A percentile compares a stretch with the other conserved stretches of the same genome.
phyloP scores from a whole-genome alignment of 2,113 vertebrate species.

The Ictalurus furcatus region DNA sequence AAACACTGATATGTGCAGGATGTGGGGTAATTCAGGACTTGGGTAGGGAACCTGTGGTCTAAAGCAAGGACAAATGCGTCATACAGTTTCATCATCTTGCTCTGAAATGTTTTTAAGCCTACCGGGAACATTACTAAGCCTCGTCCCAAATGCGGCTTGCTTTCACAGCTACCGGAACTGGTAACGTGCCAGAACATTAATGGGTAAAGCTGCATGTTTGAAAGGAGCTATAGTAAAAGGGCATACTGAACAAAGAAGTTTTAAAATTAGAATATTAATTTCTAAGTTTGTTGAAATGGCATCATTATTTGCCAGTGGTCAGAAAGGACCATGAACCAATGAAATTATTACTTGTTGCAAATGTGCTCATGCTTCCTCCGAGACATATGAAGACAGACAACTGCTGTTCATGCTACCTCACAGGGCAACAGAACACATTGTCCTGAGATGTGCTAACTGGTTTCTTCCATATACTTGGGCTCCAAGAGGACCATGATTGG shows the following conservation, averaged over 20 bases:
- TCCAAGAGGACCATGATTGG: background rate
- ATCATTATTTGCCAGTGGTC: background rate
- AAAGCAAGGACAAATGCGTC: background rate
- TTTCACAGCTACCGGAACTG: background rate
- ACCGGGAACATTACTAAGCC: background rate
- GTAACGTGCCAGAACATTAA: background rate
- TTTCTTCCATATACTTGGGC: background rate
- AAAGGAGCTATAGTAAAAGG: background rate
- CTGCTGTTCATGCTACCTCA: background rate
- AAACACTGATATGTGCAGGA: background rate
- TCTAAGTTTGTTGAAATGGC: background rate
- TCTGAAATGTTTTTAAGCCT: background rate
- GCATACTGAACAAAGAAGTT: background rate
- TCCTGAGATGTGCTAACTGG: background rate
- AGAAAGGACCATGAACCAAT: background rate
- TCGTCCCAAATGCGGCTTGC: background rate
- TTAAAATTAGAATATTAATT: background rate
- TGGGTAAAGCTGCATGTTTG: background rate
- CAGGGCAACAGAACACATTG: background rate
- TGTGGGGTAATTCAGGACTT: background rate
- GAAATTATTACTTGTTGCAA: background rate
- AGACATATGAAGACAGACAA: background rate
- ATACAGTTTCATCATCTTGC: background rate
- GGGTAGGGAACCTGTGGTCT: background rate
- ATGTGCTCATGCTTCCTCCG: background rate